These are phyloP conservation scores for Nesidiocoris tenuis DNA, from an alignment of 2,888 invertebrate genomes.

Conservation along the genomic window DNA sequence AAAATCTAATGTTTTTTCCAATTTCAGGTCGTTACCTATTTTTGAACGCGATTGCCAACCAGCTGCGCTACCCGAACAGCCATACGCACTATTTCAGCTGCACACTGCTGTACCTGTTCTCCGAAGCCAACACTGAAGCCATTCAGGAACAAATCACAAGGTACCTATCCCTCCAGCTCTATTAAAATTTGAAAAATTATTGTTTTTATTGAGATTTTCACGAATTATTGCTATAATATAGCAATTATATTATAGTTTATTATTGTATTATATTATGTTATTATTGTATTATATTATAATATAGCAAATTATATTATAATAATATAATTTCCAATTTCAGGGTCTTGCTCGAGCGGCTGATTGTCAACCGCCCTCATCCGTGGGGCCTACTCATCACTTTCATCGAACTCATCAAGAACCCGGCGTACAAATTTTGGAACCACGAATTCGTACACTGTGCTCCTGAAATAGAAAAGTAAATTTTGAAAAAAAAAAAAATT, in stretches of 20 bases:
- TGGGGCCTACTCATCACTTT: constrained; percentile 99
- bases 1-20: no score
- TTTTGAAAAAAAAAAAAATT: no score
- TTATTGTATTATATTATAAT: no score
- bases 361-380: constrained; percentile 97
- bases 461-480: constrained; percentile 98
- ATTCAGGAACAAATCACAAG: constrained; percentile 96
- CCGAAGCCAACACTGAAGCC: constrained; percentile 94
- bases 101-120: constrained; percentile 92
- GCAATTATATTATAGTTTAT: no score
- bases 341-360: constrained; percentile 91
- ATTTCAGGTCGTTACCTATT: constrained; percentile 80
- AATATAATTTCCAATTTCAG: constrained; percentile 57
- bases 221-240: no score
- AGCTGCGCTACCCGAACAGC: constrained; percentile 97
- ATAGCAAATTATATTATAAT: no score
- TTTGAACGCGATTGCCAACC: constrained; percentile 97
- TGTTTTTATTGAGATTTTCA: not conserved
- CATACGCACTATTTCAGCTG: constrained; percentile 99
- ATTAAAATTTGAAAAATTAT: not conserved
- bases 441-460: constrained; percentile 99
- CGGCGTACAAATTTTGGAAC: constrained; percentile 96
- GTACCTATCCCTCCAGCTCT: no score
- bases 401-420: constrained; percentile 98
- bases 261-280: no score